Evolutionary conservation across 2,888 invertebrate species (phyloP).

Genomic region (Nephrotoma flavescens): DNA sequence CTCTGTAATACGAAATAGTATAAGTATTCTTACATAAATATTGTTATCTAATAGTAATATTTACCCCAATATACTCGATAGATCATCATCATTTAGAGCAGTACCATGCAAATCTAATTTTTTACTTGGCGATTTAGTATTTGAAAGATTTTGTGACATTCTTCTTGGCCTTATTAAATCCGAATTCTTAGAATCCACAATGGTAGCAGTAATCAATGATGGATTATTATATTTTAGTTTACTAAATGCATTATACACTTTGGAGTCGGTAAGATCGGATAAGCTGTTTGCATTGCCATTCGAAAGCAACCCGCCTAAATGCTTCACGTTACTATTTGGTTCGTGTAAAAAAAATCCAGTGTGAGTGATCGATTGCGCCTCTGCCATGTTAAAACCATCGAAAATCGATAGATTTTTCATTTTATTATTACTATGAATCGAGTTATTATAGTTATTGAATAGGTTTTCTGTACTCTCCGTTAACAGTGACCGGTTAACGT

Average conservation of each 20-base stretch:
- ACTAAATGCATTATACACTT: conserved; percentile 15
- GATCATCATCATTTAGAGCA: conserved; percentile 40
- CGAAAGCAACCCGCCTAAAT: not conserved
- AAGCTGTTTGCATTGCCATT: conserved; percentile 9
- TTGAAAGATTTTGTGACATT: not conserved
- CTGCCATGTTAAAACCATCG: conserved; percentile 6
- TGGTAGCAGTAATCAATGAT: not conserved
- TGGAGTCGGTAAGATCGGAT: conserved; percentile 7
- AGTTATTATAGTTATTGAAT: not conserved
- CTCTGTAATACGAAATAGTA: conserved; percentile 17
- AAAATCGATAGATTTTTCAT: conserved; percentile 12
- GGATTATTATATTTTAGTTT: conserved; percentile 10
- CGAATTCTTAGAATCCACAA: not conserved
- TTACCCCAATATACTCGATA: conserved; percentile 60
- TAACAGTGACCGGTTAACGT: conserved; percentile 13
- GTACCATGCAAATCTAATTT: not conserved
- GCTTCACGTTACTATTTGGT: conserved; percentile 7
- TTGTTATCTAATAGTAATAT: conserved; percentile 14
- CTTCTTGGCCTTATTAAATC: not conserved
- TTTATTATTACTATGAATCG: not conserved
- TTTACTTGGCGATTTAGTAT: not conserved
- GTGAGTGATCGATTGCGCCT: not conserved
- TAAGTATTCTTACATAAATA: not conserved
- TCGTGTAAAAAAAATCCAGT: conserved; percentile 15
- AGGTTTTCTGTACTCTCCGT: not conserved